A percentile compares a stretch with the other conserved stretches of the same genome.
Evolutionary conservation across 2,888 invertebrate species (phyloP).

Genomic region (Melieria crassipennis): DNA sequence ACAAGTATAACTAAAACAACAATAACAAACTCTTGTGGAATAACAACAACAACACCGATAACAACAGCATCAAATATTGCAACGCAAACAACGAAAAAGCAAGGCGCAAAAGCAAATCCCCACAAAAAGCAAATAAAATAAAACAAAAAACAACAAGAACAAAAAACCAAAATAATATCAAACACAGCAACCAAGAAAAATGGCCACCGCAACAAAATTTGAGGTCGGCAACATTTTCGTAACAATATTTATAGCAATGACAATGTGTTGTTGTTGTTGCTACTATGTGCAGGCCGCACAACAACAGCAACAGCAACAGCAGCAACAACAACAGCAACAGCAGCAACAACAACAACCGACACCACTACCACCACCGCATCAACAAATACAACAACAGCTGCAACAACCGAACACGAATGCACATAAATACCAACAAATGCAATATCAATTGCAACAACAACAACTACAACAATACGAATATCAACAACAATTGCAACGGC

Average conservation of each 20-base stretch:
- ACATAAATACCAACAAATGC: constrained; percentile 43
- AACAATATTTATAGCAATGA: constrained; percentile 30
- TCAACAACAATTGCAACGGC: constrained; percentile 28
- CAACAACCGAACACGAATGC: constrained; percentile 32
- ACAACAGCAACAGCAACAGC: constrained; percentile 4
- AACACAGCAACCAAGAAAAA: constrained; percentile 9
- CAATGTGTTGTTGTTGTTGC: constrained; percentile 13
- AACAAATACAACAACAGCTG: constrained; percentile 26
- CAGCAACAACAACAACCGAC: constrained; percentile 20
- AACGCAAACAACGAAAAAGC: neutral
- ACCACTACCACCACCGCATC: constrained; percentile 21
- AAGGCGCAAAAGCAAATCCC: neutral
- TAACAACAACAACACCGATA: neutral
- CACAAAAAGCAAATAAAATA: neutral
- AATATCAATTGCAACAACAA: constrained; percentile 44
- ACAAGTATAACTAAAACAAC: neutral
- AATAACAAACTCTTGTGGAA: neutral
- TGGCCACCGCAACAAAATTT: constrained; percentile 27
- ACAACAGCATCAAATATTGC: neutral
- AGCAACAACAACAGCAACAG: constrained; percentile 13
- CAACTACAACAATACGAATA: constrained; percentile 33
- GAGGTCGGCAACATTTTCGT: constrained; percentile 21
- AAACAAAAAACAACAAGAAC: neutral
- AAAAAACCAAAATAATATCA: constrained; percentile 8
- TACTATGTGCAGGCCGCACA: constrained; percentile 11